phyloP scores from a whole-genome alignment of 1,140 invertebrate species.

The Cephus cinctus region DNA sequence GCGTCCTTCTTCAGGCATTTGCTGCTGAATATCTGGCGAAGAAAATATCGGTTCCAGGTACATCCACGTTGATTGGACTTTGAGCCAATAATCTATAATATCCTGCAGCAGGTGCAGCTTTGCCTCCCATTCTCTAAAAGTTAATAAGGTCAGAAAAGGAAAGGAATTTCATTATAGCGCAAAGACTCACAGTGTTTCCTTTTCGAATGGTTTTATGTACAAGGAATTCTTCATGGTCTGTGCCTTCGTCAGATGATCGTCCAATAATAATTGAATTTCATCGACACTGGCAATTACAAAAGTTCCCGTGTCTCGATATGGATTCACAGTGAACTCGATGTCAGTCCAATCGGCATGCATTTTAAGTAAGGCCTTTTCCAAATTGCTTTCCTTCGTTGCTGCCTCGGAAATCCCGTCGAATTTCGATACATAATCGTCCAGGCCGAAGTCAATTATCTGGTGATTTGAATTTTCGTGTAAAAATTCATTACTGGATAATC shows the following conservation, averaged over 20 bases:
- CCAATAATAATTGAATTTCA: constrained; percentile 92
- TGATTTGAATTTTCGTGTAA: constrained; percentile 7
- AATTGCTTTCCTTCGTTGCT: constrained; percentile 91
- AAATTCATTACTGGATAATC: neutral
- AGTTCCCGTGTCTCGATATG: constrained; percentile 88
- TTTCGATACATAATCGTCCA: constrained; percentile 87
- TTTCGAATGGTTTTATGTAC: constrained; percentile 94
- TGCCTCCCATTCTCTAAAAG: constrained; percentile 72
- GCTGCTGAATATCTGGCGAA: constrained; percentile 94
- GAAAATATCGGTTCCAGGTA: constrained; percentile 98
- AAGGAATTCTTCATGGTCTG: constrained; percentile 97
- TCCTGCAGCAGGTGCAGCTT: constrained; percentile 80
- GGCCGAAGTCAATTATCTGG: constrained; percentile 84
- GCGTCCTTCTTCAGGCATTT: constrained; percentile 91
- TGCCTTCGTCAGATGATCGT: constrained; percentile 96
- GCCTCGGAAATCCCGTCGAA: constrained; percentile 93
- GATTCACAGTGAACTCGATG: constrained; percentile 76
- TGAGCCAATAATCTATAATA: constrained; percentile 94
- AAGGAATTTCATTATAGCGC: neutral
- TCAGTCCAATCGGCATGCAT: constrained; percentile 94
- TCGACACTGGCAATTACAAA: constrained; percentile 88
- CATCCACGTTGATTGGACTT: constrained; percentile 95
- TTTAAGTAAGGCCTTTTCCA: constrained; percentile 85
- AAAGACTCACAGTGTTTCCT: constrained; percentile 71
- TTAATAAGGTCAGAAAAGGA: constrained; percentile 6